phyloP scores from a whole-genome alignment of 2,888 invertebrate species.

The Sericinus montela region DNA sequence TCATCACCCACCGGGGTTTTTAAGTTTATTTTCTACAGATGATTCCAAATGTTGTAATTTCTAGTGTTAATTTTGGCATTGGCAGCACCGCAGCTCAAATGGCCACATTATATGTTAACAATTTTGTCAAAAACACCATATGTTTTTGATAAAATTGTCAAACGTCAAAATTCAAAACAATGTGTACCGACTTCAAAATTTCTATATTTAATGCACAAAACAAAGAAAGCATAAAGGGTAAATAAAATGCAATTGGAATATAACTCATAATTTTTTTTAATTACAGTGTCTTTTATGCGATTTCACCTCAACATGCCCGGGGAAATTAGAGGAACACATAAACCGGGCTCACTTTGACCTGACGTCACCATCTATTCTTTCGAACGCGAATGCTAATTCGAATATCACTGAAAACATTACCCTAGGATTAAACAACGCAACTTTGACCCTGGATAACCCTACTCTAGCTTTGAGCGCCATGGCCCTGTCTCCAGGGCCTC shows the following conservation, averaged over 20 bases:
- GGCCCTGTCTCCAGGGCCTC: conserved; percentile 68
- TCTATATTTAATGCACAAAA: too few species aligned
- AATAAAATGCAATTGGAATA: not conserved
- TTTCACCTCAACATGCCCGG: conserved; percentile 85
- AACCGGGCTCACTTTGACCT: conserved; percentile 91
- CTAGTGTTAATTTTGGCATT: too few species aligned
- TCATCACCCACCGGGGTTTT: too few species aligned
- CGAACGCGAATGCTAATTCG: conserved; percentile 54
- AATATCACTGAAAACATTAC: conserved; percentile 48
- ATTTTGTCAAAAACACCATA: too few species aligned
- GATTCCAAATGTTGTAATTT: too few species aligned
- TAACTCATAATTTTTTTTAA: too few species aligned
- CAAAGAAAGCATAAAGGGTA: not conserved
- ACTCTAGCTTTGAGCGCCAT: conserved; percentile 51
- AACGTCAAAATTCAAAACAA: too few species aligned
- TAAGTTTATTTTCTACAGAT: too few species aligned
- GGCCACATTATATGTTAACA: too few species aligned
- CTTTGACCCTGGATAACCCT: conserved; percentile 46
- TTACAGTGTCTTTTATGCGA: conserved; percentile 88
- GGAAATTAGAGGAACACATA: conserved; percentile 89
- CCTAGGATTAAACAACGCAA: conserved; percentile 48
- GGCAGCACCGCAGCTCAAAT: too few species aligned
- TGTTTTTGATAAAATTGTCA: too few species aligned
- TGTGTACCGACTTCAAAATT: too few species aligned
- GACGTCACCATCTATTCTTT: conserved; percentile 84